Evolutionary conservation across 1,140 invertebrate genomes (phyloP), one percentile per base, ranked within the genome.

Genomic region (Phymorhynchus buccinoides): DNA sequence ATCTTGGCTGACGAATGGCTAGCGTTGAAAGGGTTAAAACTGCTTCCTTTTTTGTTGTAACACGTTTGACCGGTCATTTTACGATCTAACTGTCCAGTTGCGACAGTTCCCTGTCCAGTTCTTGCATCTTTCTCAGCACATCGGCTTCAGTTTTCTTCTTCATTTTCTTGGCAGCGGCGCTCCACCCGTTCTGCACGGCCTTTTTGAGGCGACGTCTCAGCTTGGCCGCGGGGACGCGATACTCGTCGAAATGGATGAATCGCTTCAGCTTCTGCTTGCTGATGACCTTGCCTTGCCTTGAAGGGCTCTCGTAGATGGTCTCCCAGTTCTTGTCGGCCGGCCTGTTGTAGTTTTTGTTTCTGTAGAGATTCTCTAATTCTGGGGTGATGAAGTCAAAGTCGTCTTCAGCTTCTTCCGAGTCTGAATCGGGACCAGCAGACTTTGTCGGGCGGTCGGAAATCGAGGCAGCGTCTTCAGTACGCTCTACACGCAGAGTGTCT

Each of bases 211-310:
- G 56, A 62, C 56, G 56, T 62, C n/a, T 62, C 56, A 62, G 22
- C 56, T 62, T 62, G 4, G 56, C 12, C 6, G 22, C 12, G 6
- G 56, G 56, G 22, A 62, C 7, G 56, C n/a, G 56, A 62, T 62
- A 14, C 12, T 62, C 56, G 22, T 62, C 56, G 22, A 62, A 62
- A 16, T 62, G 56, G 22, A 62, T 62, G 56, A 12, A 62, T 22
- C 56, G 22, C 22, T 62, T 62, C 56, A 62, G 56, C n/a, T 62
- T 62, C 56, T 62, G 56, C n/a, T 62, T 62, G n/a, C 56, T 62
- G 12, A 22, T 62, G 6, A 27, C 56, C n/a, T 27, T 62, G 14
- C 56, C 56, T n/a, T n/a, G n/a, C 56, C 6, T 62, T 16, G 56
- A 62, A 62, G 56, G 56, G n/a, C 22, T 62, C n/a, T 62, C 56